phyloP scores from a whole-genome alignment of 1,140 invertebrate genomes.

The Rhopalosiphum padi region DNA sequence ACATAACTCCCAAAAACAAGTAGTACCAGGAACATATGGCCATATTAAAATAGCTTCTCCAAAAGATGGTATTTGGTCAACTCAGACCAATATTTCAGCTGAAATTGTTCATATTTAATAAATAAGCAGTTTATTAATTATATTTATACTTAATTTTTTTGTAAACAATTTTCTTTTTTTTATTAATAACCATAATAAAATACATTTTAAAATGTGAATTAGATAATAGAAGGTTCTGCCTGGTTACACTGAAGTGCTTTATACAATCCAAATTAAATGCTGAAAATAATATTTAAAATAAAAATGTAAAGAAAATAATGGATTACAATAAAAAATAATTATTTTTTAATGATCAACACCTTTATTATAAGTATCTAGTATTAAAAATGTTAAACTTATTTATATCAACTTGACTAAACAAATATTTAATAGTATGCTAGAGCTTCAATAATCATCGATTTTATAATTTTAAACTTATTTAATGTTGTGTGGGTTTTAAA shows the following conservation, averaged over 20 bases:
- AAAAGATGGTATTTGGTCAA: conserved; percentile 2
- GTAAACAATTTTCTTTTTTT: neutral
- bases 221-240: neutral
- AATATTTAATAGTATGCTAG: no score
- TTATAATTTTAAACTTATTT: no score
- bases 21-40: conserved; percentile 5
- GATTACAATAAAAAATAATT: neutral
- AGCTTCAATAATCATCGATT: no score
- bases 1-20: conserved; percentile 47
- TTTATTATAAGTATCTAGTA: no score
- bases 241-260: neutral
- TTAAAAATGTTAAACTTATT: no score
- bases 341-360: neutral
- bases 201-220: neutral
- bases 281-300: neutral
- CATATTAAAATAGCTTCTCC: conserved; percentile 11
- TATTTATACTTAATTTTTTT: neutral
- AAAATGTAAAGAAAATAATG: neutral
- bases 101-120: conserved; percentile 39
- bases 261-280: neutral
- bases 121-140: neutral
- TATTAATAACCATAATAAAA: neutral
- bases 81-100: conserved; percentile 31
- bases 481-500: neutral
- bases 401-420: no score